Percentiles rank a stretch among this genome's conserved stretches.
These are phyloP conservation scores for Cantharis flavilabris DNA, from an alignment of 2,888 invertebrate species.

Conservation along the genomic window DNA sequence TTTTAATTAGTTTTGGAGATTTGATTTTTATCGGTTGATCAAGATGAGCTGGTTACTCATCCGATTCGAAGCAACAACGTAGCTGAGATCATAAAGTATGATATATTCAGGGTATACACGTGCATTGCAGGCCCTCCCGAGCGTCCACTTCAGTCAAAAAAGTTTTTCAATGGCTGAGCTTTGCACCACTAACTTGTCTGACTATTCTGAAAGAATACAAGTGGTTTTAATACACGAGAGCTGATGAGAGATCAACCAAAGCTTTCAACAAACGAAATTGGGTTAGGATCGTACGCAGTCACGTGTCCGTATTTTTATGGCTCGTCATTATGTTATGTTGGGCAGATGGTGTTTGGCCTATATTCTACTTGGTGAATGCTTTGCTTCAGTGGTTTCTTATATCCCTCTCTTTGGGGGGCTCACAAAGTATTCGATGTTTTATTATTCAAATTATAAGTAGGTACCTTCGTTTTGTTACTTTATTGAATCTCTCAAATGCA, in stretches of 20 bases:
- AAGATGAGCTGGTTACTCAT: background rate
- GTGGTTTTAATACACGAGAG: conserved; percentile 41
- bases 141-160: conserved; percentile 7
- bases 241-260: conserved; percentile 43
- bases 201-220: conserved; percentile 41
- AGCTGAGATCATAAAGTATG: conserved; percentile 47
- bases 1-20: background rate
- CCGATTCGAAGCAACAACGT: conserved; percentile 28
- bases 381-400: conserved; percentile 1
- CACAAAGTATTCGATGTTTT: background rate
- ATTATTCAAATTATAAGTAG: background rate
- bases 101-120: conserved; percentile 40
- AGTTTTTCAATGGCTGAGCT: conserved; percentile 2
- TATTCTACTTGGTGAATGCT: background rate
- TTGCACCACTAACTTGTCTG: conserved; percentile 30
- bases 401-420: background rate
- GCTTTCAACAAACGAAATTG: conserved; percentile 47
- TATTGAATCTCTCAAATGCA: background rate
- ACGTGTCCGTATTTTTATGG: conserved; percentile 31
- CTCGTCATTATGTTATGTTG: conserved; percentile 5
- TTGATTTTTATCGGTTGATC: background rate
- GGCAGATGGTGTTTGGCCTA: conserved; percentile 11
- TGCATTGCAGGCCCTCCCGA: conserved; percentile 30
- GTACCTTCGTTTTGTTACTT: background rate
- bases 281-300: conserved; percentile 42